Evolutionary conservation across 1,140 invertebrate species (phyloP), one percentile per base, ranked within the genome.

Genomic region (Hylaeus volcanicus): DNA sequence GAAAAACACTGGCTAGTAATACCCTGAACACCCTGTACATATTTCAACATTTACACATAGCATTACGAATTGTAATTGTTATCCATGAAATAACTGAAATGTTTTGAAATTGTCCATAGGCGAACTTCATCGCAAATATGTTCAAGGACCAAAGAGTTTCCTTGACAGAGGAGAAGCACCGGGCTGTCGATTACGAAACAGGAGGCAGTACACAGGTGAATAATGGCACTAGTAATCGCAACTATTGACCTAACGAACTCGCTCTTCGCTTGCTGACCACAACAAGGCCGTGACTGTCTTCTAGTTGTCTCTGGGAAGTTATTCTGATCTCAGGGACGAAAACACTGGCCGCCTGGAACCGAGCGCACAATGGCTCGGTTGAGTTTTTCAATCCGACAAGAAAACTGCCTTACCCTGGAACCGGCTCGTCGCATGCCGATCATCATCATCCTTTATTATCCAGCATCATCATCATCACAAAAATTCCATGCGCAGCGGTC

Each of bases 191-290:
- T 48, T 92, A 92, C 66, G 91, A 92, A 58, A 65, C 81, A 2
- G 86, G 81, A 11, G 79, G 83, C 61, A 86, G 88, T 63, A 92
- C 89, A 86, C 92, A 93, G 92, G 92, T 93, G 92, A 93, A 92
- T 93, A 93, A 93, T 89, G 92, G 92, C 85, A 89, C 87, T 87
- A 86, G 88, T 88, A 90, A 91, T 89, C 89, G 88, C 80, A 88
- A 90, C 89, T 91, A 89, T 91, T 93, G 90, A 92, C 87, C 82
- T 86, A 90, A 89, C 75, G 84, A 90, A 81, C 82, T 91, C 81
- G 84, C 88, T 89, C 90, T 89, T 82, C 84, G 90, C 89, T 90
- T 91, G 69, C 64, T 88, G 82, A 85, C 73, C 63, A 64, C 79
- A 83, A 75, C 85, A 82, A 86, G 80, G 64, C 86, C 81, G 72